Evolutionary conservation across 2,888 invertebrate species (phyloP), one percentile per base, ranked within the genome.

Genomic region (Chymomyza procnemis): DNA sequence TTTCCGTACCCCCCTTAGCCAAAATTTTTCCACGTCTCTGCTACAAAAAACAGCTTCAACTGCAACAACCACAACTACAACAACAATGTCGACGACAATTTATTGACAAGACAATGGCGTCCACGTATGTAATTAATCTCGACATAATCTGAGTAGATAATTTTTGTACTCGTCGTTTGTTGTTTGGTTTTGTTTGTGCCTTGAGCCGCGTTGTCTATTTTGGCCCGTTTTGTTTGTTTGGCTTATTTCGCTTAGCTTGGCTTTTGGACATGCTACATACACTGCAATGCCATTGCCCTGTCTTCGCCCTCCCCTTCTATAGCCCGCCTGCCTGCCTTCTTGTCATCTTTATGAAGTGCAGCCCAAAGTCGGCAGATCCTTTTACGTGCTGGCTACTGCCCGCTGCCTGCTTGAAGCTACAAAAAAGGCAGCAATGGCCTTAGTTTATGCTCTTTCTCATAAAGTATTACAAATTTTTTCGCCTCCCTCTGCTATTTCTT

Each of bases 61-160:
- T n/a, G n/a, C 14, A 26, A 5, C 6, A 14, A 26, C n/a, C 6
- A 14, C 6, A 18, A 12, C 19, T 16, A 14, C 14, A 30, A 12
- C 57, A 16, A 14, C 14, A 30, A 26, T 3, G 59, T 14, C 76
- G 71, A 73, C 78, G 85, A 85, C 84, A 85, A 85, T 85, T 82
- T 85, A 89, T 89, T 89, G 89, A 89, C 89, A 89, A 88, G 85
- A 89, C 89, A 89, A 89, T 89, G 86, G 89, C 84, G 89, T 73
- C 79, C 81, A 79, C 80, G 88, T 88, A 89, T 88, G 89, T 89
- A 89, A 89, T 89, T 89, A 89, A 89, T 89, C 89, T 89, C 89
- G 89, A 89, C 89, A 89, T 89, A 89, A 89, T 89, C 89, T 89
- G 89, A 89, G 89, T 89, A 89, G 86, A 88, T 89, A 89, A 89